Percentiles rank a stretch among this genome's conserved stretches.
These are phyloP conservation scores for Osmerus mordax DNA, from an alignment of 2,113 vertebrate genomes.

Conservation along the genomic window DNA sequence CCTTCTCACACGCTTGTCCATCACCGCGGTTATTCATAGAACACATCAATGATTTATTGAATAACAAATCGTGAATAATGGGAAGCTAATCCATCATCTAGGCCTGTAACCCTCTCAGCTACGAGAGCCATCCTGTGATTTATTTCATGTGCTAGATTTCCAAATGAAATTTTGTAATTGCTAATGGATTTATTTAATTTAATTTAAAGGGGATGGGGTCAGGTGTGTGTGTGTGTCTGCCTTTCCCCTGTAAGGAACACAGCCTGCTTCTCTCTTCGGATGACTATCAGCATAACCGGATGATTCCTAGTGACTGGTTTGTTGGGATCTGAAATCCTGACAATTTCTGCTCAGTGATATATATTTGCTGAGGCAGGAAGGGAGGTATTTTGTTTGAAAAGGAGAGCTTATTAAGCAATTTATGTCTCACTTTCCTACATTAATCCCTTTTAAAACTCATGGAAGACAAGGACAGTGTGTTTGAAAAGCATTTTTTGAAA, in stretches of 20 bases:
- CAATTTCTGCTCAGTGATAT: too few species aligned
- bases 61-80: constrained; percentile 73
- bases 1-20: constrained; percentile 52
- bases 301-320: constrained; percentile 16
- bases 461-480: constrained; percentile 56
- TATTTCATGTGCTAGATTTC: constrained; percentile 59
- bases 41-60: constrained; percentile 77
- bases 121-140: constrained; percentile 49
- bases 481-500: constrained; percentile 22
- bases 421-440: constrained; percentile 61
- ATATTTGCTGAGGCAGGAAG: constrained; percentile 5
- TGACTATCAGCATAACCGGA: background rate
- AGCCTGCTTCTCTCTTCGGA: background rate
- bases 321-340: too few species aligned
- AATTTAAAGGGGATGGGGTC: constrained; percentile 27
- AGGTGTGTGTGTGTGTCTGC: constrained; percentile 5
- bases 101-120: constrained; percentile 39
- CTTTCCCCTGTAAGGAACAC: background rate
- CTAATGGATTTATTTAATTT: constrained; percentile 56
- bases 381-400: constrained; percentile 42
- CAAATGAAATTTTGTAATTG: constrained; percentile 60
- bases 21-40: constrained; percentile 70
- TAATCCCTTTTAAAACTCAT: constrained; percentile 64
- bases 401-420: constrained; percentile 61
- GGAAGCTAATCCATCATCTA: constrained; percentile 64